Percentiles rank a stretch among this genome's conserved stretches.
Evolutionary conservation across 2,797 vertebrate genomes (phyloP).

Genomic region (Anolis apletophallus): DNA sequence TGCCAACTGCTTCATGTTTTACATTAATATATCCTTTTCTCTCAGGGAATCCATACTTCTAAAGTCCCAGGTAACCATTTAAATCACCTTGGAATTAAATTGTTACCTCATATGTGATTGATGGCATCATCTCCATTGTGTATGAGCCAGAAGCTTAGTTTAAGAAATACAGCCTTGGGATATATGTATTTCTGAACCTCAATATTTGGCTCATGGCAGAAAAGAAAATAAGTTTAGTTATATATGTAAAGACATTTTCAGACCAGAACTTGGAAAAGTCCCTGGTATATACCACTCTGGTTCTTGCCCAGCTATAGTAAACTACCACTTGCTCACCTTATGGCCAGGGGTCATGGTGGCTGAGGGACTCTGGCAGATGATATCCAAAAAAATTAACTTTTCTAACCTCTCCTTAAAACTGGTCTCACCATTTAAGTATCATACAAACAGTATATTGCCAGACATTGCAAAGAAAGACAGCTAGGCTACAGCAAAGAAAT

Average conservation of each 20-base stretch:
- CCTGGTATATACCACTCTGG: too few species aligned
- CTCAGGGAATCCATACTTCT: not conserved
- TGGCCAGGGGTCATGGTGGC: too few species aligned
- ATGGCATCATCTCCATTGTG: not conserved
- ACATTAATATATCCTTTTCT: not conserved
- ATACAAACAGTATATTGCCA: not conserved
- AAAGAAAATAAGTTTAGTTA: conserved; percentile 35
- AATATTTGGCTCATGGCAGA: not conserved
- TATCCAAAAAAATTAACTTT: too few species aligned
- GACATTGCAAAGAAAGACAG: not conserved
- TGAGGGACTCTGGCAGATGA: too few species aligned
- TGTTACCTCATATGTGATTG: not conserved
- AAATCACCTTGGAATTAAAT: not conserved
- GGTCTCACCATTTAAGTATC: not conserved
- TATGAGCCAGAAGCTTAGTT: not conserved
- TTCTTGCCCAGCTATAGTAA: too few species aligned
- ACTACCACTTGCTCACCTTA: too few species aligned
- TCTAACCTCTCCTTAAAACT: not conserved
- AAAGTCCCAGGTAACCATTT: not conserved
- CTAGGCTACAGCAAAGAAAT: not conserved
- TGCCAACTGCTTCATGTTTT: not conserved
- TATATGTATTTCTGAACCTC: conserved; percentile 34
- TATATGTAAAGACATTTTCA: conserved; percentile 12
- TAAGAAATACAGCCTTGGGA: conserved; percentile 38
- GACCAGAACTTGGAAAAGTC: too few species aligned